Conservation (phyloP, 2,797 vertebrate species). For the Gila robusta region DNA sequence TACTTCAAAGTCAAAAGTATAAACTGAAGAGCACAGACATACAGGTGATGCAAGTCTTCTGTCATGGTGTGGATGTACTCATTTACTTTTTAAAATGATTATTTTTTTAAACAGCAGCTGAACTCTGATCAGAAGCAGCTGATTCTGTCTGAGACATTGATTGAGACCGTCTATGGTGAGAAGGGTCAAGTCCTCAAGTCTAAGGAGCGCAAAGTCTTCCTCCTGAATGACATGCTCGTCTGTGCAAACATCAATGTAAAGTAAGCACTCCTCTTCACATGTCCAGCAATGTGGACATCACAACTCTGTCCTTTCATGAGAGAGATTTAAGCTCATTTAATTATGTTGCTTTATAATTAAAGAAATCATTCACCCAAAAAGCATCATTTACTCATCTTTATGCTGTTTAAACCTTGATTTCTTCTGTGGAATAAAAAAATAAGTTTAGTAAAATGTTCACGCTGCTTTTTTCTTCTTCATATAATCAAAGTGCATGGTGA, state of each 20-base stretch:
- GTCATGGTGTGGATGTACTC: background rate
- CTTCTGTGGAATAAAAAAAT: background rate
- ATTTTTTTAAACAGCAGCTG: constrained; percentile 78
- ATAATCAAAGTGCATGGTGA: background rate
- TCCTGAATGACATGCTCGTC: constrained; percentile 87
- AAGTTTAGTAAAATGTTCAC: background rate
- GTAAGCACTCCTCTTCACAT: constrained; percentile 72
- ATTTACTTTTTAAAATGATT: constrained; percentile 11
- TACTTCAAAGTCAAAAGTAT: constrained; percentile 10
- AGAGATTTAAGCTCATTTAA: background rate
- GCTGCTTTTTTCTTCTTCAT: background rate
- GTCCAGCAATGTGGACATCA: background rate
- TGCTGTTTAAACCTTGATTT: background rate
- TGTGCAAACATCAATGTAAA: constrained; percentile 91
- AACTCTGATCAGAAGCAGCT: constrained; percentile 86
- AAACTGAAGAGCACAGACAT: background rate
- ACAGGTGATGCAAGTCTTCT: constrained; percentile 35
- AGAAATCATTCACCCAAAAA: background rate
- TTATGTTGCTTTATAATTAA: background rate
- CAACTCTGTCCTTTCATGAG: background rate
- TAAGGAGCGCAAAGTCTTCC: constrained; percentile 90
- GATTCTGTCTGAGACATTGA: constrained; percentile 88
- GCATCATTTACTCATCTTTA: background rate
- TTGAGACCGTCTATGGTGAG: constrained; percentile 88
- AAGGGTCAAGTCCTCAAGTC: constrained; percentile 92